Percentiles rank a stretch among this genome's conserved stretches.
phyloP scores from a whole-genome alignment of 53 echinoderm and acorn worm genomes.

The Glandiceps talaboti region DNA sequence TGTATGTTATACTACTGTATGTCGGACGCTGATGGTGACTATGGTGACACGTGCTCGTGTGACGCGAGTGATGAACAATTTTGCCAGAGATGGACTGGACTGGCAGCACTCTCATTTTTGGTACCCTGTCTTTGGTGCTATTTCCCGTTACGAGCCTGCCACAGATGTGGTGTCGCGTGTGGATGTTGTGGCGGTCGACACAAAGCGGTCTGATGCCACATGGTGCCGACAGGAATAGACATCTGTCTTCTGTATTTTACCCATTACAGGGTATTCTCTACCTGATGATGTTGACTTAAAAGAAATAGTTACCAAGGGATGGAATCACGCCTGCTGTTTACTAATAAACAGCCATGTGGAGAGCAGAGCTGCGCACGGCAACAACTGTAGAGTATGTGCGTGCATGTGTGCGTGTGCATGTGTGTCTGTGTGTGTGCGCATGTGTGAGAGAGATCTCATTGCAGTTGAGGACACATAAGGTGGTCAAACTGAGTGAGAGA shows the following conservation, averaged over 20 bases:
- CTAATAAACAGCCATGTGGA: too few relatives aligned
- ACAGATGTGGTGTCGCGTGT: constrained; percentile 87
- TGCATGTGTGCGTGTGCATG: not conserved
- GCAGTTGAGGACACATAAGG: not conserved
- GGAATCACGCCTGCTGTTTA: not conserved
- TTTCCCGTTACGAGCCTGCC: constrained; percentile 80
- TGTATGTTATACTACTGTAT: constrained; percentile 87
- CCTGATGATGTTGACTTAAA: not conserved
- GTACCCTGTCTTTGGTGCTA: constrained; percentile 99
- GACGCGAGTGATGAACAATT: constrained; percentile 48
- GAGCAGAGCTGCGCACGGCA: too few relatives aligned
- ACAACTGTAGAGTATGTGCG: too few relatives aligned
- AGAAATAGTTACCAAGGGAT: not conserved
- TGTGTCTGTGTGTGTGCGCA: not conserved
- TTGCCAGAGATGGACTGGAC: constrained; percentile 78
- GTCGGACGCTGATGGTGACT: constrained; percentile 78
- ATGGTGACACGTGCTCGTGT: constrained; percentile 77
- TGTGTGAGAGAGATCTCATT: not conserved
- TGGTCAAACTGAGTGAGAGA: not conserved
- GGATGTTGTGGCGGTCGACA: constrained; percentile 93
- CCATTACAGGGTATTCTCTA: not conserved
- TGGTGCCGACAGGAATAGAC: not conserved
- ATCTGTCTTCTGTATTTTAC: not conserved
- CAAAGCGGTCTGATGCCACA: constrained; percentile 63
- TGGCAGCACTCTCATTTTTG: constrained; percentile 63